Percentiles rank a stretch among this genome's conserved stretches.
These are phyloP conservation scores for Pangasius macronema DNA, from an alignment of 2,797 vertebrate genomes.

Conservation along the genomic window DNA sequence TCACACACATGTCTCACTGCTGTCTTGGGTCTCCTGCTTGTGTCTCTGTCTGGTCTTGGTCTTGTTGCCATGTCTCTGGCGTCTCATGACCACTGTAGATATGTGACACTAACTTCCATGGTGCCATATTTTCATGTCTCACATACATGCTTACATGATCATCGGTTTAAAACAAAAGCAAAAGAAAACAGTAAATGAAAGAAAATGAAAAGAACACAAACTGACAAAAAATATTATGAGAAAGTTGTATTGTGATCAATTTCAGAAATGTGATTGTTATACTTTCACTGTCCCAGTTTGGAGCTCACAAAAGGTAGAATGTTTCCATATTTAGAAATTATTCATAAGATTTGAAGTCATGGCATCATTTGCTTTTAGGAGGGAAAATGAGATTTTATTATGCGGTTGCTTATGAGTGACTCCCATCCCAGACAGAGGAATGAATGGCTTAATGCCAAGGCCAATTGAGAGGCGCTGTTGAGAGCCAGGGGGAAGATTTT, in stretches of 20 bases:
- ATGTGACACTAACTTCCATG: slow-evolving; percentile 13
- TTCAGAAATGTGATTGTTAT: slow-evolving; percentile 27
- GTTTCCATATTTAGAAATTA: slow-evolving; percentile 70
- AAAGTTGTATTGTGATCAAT: slow-evolving; percentile 27
- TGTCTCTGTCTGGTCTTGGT: slow-evolving; percentile 57
- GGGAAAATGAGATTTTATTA: slow-evolving; percentile 76
- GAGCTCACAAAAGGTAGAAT: slow-evolving; percentile 44
- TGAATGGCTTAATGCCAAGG: slow-evolving; percentile 79
- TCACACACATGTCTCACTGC: slow-evolving; percentile 49
- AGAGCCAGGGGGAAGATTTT: slow-evolving; percentile 75
- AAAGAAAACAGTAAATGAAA: not conserved
- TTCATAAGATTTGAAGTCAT: slow-evolving; percentile 76
- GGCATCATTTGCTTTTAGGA: slow-evolving; percentile 71
- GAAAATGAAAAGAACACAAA: not conserved
- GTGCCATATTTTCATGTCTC: not conserved
- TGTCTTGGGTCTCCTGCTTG: slow-evolving; percentile 50
- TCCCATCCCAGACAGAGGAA: slow-evolving; percentile 66
- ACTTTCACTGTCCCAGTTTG: slow-evolving; percentile 37
- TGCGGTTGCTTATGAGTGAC: slow-evolving; percentile 69
- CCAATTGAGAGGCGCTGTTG: slow-evolving; percentile 76
- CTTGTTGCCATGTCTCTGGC: slow-evolving; percentile 47
- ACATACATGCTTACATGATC: not conserved
- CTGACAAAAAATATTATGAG: slow-evolving; percentile 22
- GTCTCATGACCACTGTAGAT: slow-evolving; percentile 38
- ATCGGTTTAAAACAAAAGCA: slow-evolving; percentile 2